Evolutionary conservation across 1,140 invertebrate genomes (phyloP), one percentile per base, ranked within the genome.

Genomic region (Papilio polyxenes): DNA sequence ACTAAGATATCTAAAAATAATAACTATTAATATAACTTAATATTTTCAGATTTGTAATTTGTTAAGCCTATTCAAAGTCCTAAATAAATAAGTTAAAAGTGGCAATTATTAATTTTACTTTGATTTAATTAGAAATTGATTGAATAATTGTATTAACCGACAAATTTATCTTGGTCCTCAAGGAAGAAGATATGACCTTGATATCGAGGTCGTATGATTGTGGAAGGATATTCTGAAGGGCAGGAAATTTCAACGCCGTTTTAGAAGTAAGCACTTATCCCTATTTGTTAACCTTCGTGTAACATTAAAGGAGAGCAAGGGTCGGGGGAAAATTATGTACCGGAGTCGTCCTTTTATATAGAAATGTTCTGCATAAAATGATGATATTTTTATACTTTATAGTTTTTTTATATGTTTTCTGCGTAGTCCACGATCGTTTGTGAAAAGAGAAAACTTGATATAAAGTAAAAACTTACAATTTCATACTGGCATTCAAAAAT

Each of bases 211-310:
- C 65, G 65, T 0, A 40, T 37, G 31, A 72, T 37, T 37, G 65
- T 72, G 13, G 65, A 11, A 31, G 15, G 23, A 40, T 72, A 72
- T 72, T 72, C 31, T 37, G 65, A 37, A 72, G 65, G 31, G 65
- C 23, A 37, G 65, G 65, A 37, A 72, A 72, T 72, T 72, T 72
- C 31, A 31, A 72, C 65, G 65, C 23, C 65, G 31, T 72, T 37
- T 72, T 72, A 31, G 65, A 72, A 37, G 65, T 20, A 37, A 72
- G 23, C 65, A 72, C 65, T 72, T 72, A 72, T 72, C 31, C 65
- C 31, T 72, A 72, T 72, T 72, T 72, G 65, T 72, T 72, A 72
- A 72, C 65, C 65, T 72, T 72, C 65, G 31, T 72, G 65, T 72
- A 37, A 72, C 23, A 72, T 72, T 72, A 72, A 72, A 72, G 65